Evolutionary conservation across 1,140 invertebrate genomes (phyloP), one percentile per base, ranked within the genome.

Genomic region (Metopolophium dirhodum): DNA sequence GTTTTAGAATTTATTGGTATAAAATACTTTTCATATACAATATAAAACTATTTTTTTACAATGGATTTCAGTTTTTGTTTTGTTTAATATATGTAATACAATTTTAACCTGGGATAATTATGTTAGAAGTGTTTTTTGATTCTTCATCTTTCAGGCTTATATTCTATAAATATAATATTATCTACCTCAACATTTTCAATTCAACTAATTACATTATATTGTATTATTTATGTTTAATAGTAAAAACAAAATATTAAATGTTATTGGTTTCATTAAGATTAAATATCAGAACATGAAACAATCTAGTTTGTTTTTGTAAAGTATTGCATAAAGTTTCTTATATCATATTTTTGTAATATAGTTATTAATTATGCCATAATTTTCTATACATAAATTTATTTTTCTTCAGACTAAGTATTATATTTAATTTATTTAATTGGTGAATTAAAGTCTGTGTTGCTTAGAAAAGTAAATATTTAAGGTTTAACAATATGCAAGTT

Each of bases 181-280:
- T 89, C 88, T 89, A 89, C 88, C 88, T 89, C 88, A 54, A 89
- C 23, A 26, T 89, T 54, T 54, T 89, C 9, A 54, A 54, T 37
- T 89, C 35, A 26, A 89, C n/a, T 54, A 51, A 54, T 26, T 35
- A 49, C 11, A 88, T 22, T 49, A n/a, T 1, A 54, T 89, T 89
- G 47, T 89, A 37, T 54, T 89, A 0, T 54, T 89, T 54, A 54
- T 89, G 7, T 45, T 54, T 89, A 35, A 23, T 89, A 89, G 23
- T 26, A 7, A 87, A 49, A 47, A 49, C 22, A 45, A 85, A 87
- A n/a, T 35, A 51, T 89, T 37, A 26, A 54, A 87, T 54, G 37
- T 54, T n/a, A 54, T 51, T 86, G 47, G 3, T 86, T 45, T 86
- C 26, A n/a, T 30, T 47, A 23, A 85, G 45, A 86, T 86, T 47